Evolutionary conservation across 2,888 invertebrate genomes (phyloP).

Genomic region (Sipha maydis): DNA sequence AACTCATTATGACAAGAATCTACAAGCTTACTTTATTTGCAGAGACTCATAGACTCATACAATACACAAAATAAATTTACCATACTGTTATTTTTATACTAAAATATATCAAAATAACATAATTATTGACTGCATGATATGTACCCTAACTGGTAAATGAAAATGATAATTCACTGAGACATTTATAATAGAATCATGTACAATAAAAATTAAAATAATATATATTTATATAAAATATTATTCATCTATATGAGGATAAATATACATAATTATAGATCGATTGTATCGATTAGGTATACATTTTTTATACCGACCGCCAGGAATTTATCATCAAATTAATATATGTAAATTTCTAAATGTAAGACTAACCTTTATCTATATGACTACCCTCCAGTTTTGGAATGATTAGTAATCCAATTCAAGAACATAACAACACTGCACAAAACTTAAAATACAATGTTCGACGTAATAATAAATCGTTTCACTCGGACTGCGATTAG

Average conservation of each 20-base stretch:
- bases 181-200: no score
- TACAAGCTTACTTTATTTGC: not conserved
- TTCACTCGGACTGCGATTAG: not conserved
- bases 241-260: not conserved
- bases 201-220: no score
- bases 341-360: not conserved
- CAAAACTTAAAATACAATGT: not conserved
- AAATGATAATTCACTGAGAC: no score
- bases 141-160: no score
- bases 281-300: not conserved
- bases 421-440: constrained; percentile 38
- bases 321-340: not conserved
- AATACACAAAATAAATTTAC: not conserved
- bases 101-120: no score
- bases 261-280: not conserved
- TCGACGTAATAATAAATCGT: not conserved
- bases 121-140: not conserved
- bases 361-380: constrained; percentile 45
- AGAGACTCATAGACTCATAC: not conserved
- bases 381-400: constrained; percentile 60
- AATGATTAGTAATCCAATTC: constrained; percentile 34
- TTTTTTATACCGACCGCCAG: not conserved
- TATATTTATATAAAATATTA: not conserved
- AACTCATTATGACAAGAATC: constrained; percentile 9
- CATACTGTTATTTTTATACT: not conserved